phyloP scores from a whole-genome alignment of 2,797 vertebrate species.

The Hydrocynus forskahlii region DNA sequence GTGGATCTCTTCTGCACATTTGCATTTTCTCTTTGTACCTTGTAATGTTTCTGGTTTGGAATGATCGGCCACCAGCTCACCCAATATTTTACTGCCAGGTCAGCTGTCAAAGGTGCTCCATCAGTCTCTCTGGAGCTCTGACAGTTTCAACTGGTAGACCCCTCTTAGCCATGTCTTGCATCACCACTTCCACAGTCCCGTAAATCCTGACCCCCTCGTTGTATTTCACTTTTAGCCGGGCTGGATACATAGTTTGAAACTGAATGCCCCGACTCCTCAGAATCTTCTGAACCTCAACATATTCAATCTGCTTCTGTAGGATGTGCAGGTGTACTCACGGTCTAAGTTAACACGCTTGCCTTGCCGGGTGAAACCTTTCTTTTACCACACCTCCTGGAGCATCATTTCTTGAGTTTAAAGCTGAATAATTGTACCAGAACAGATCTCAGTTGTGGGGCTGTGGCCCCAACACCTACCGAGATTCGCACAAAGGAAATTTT shows the following conservation, averaged over 20 bases:
- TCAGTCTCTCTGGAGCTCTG: constrained; percentile 1
- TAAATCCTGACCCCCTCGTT: background rate
- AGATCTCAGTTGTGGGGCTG: background rate
- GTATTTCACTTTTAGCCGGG: constrained; percentile 7
- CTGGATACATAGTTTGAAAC: constrained; percentile 16
- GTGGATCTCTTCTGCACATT: no score
- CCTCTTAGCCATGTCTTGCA: constrained; percentile 10
- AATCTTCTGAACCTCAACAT: background rate
- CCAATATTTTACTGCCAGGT: background rate
- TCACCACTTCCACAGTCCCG: background rate
- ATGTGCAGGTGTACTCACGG: constrained; percentile 20
- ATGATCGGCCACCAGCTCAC: no score
- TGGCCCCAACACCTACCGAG: background rate
- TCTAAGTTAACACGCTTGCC: constrained; percentile 31
- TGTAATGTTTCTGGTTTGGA: no score
- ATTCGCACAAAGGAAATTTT: background rate
- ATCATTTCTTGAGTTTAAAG: constrained; percentile 36
- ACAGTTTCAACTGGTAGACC: background rate
- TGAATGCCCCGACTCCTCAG: background rate
- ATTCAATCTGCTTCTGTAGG: constrained; percentile 3
- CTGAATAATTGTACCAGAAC: constrained; percentile 18
- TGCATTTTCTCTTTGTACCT: no score
- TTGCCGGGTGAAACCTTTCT: constrained; percentile 24
- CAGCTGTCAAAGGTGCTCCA: background rate
- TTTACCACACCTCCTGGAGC: constrained; percentile 5